Conservation (phyloP, 2,113 vertebrate species). For the Oreochromis aureus region DNA sequence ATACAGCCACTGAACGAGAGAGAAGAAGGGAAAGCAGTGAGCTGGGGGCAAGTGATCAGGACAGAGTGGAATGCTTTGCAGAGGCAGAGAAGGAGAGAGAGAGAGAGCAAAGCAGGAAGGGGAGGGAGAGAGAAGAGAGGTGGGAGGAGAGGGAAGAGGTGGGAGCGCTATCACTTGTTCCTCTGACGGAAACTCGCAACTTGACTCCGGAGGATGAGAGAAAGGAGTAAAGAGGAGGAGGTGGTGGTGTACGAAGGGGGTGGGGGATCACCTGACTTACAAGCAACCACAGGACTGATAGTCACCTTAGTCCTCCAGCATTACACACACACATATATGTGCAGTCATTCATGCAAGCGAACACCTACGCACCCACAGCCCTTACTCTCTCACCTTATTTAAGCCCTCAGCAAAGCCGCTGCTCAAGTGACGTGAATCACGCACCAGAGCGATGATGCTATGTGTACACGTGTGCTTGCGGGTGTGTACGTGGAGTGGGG, state of each 20-base stretch:
- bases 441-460: conserved; percentile 11
- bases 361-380: conserved; percentile 35
- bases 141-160: conserved; percentile 49
- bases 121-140: conserved; percentile 39
- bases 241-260: not conserved
- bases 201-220: conserved; percentile 62
- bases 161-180: conserved; percentile 67
- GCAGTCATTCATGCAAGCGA: not conserved
- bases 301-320: conserved; percentile 1
- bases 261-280: conserved; percentile 20
- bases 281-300: conserved; percentile 7
- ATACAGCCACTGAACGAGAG: conserved; percentile 80
- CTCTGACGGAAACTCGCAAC: conserved; percentile 64
- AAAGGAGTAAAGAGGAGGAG: conserved; percentile 23
- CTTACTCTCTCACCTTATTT: conserved; percentile 69
- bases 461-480: not conserved
- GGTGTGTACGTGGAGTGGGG: not conserved
- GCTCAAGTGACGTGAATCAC: conserved; percentile 39
- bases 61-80: conserved; percentile 65
- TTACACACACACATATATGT: not conserved
- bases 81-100: conserved; percentile 40
- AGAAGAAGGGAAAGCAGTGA: conserved; percentile 62
- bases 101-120: conserved; percentile 52
- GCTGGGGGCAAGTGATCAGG: conserved; percentile 56
- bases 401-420: conserved; percentile 48